Evolutionary conservation across 2,888 invertebrate genomes (phyloP).

Genomic region (Cremastinae sp.): DNA sequence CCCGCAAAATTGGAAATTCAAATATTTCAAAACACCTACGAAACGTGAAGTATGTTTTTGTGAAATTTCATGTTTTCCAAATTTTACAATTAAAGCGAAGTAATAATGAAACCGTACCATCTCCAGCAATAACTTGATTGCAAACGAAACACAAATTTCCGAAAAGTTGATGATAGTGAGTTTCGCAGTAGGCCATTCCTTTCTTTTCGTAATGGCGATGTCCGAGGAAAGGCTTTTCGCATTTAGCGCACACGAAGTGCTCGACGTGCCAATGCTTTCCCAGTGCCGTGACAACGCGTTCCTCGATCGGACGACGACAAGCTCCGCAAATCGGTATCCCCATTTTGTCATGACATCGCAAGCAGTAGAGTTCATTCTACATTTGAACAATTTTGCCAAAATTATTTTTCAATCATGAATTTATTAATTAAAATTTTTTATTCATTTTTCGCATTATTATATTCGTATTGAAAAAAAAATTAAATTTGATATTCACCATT

Average conservation of each 20-base stretch:
- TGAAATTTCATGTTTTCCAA: too few relatives aligned
- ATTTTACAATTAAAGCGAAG: too few relatives aligned
- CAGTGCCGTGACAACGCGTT: conserved; percentile 98
- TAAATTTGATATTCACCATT: too few relatives aligned
- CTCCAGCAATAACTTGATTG: conserved; percentile 98
- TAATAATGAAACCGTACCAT: conserved; percentile 85
- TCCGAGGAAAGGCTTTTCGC: conserved; percentile 99
- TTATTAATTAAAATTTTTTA: not conserved
- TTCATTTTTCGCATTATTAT: not conserved
- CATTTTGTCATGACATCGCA: conserved; percentile 99
- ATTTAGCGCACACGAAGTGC: conserved; percentile 99
- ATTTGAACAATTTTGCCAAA: conserved; percentile 70
- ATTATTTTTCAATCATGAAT: too few relatives aligned
- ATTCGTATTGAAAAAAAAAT: too few relatives aligned
- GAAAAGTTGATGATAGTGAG: conserved; percentile 99
- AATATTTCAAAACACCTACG: too few relatives aligned
- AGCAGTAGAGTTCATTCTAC: conserved; percentile 96
- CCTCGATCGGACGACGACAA: conserved; percentile 98
- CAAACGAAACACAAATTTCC: conserved; percentile 99
- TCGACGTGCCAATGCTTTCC: conserved; percentile 99
- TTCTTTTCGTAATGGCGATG: conserved; percentile 99
- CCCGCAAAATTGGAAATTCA: too few relatives aligned
- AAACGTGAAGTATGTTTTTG: too few relatives aligned
- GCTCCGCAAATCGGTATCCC: conserved; percentile 99
- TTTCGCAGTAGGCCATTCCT: conserved; percentile 99